These are phyloP conservation scores for Pomatorhinus ruficollis DNA, from an alignment of 2,113 vertebrate genomes.

Conservation along the genomic window DNA sequence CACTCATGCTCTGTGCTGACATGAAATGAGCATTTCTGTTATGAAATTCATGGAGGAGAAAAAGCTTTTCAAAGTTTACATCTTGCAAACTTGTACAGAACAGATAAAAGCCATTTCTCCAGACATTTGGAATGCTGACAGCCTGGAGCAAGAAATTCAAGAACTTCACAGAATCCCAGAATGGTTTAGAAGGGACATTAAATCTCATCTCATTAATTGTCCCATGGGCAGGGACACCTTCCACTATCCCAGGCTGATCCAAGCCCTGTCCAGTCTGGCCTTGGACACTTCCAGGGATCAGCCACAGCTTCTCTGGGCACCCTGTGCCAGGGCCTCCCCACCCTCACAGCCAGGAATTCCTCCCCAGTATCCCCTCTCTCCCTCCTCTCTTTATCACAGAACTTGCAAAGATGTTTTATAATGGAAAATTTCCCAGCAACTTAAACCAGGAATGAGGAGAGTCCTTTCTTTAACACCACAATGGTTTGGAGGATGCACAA, in stretches of 20 bases:
- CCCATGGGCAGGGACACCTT: not conserved
- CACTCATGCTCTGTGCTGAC: not conserved
- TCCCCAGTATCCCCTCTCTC: no score
- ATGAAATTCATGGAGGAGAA: not conserved
- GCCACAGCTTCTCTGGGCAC: not conserved
- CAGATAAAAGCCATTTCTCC: not conserved
- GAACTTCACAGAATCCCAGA: not conserved
- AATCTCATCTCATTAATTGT: not conserved
- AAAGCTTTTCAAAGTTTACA: not conserved
- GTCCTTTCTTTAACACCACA: not conserved
- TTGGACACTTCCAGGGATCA: not conserved
- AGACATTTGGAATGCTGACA: not conserved
- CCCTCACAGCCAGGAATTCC: accelerated
- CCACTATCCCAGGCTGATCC: not conserved
- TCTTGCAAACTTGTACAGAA: not conserved
- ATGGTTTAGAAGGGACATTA: not conserved
- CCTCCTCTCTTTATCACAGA: not conserved
- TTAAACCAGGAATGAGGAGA: not conserved
- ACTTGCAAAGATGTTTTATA: not conserved
- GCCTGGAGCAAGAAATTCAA: not conserved
- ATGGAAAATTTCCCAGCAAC: not conserved
- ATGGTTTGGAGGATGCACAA: not conserved
- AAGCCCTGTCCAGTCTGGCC: not conserved
- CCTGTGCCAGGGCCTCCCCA: not conserved
- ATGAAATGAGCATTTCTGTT: not conserved